Evolutionary conservation across 2,888 invertebrate genomes (phyloP).

Genomic region (Dynastes grantii): DNA sequence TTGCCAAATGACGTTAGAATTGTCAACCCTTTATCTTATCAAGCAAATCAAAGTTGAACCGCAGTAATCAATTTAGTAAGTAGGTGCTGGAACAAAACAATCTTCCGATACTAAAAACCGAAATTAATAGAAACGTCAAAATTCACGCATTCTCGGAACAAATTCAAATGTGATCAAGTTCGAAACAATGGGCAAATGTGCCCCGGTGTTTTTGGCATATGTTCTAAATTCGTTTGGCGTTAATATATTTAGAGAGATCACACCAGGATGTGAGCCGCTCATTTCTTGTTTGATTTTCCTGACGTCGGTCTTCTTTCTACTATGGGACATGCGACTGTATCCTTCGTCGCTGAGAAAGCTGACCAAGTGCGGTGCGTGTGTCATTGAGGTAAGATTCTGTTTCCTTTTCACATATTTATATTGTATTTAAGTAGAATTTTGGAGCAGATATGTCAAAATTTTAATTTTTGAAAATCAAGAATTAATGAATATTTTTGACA

Average conservation of each 20-base stretch:
- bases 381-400: constrained; percentile 61
- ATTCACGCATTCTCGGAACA: constrained; percentile 25
- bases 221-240: constrained; percentile 62
- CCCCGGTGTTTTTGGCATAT: constrained; percentile 63
- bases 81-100: constrained; percentile 48
- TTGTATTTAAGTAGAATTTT: background rate
- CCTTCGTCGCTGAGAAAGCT: constrained; percentile 63
- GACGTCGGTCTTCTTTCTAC: constrained; percentile 62
- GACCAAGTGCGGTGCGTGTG: constrained; percentile 57
- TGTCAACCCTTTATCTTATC: no score
- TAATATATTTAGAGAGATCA: constrained; percentile 63
- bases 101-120: constrained; percentile 10
- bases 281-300: constrained; percentile 64
- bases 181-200: constrained; percentile 63
- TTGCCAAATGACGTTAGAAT: no score
- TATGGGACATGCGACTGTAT: constrained; percentile 64
- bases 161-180: constrained; percentile 48
- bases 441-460: background rate
- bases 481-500: no score
- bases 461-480: no score
- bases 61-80: background rate
- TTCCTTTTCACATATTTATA: background rate
- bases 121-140: constrained; percentile 38
- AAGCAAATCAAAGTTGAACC: no score
- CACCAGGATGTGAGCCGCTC: constrained; percentile 62